Evolutionary conservation across 2,888 invertebrate species (phyloP).

Genomic region (Ametastegia equiseti): DNA sequence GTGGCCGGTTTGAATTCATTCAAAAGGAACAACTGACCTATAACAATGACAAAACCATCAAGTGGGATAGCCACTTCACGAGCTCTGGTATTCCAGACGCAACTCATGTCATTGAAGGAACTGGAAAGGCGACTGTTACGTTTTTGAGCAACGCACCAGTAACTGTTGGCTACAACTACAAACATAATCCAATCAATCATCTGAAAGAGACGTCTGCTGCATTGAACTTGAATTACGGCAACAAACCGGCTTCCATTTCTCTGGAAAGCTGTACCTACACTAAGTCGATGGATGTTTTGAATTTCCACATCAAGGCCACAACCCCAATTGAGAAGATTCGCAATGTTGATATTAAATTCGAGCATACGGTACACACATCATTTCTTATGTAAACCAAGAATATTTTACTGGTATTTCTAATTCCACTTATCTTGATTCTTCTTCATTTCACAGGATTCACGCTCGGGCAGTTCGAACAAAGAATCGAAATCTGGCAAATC

Average conservation of each 20-base stretch:
- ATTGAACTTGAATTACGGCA: slow-evolving; percentile 62
- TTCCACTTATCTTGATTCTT: not conserved
- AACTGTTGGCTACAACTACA: slow-evolving; percentile 76
- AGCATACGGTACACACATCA: slow-evolving; percentile 65
- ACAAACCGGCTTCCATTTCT: slow-evolving; percentile 60
- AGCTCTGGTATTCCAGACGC: slow-evolving; percentile 62
- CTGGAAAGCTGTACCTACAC: slow-evolving; percentile 57
- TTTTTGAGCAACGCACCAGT: slow-evolving; percentile 78
- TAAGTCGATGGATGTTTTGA: slow-evolving; percentile 60
- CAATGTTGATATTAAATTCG: slow-evolving; percentile 66
- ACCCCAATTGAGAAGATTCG: slow-evolving; percentile 65
- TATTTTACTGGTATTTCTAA: too few species aligned
- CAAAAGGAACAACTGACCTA: slow-evolving; percentile 76
- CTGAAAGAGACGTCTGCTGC: slow-evolving; percentile 57
- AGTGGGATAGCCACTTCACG: slow-evolving; percentile 69
- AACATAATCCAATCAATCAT: slow-evolving; percentile 73
- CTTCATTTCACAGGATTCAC: not conserved
- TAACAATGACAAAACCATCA: slow-evolving; percentile 78
- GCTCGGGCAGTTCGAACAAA: not conserved
- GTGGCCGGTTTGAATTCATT: slow-evolving; percentile 68
- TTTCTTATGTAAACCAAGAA: not conserved
- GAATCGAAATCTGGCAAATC: slow-evolving; percentile 59
- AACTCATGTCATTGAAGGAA: slow-evolving; percentile 74
- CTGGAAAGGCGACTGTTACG: slow-evolving; percentile 74
- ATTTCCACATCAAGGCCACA: slow-evolving; percentile 63